These are phyloP conservation scores for Chaenogobius annularis DNA, from an alignment of 2,113 vertebrate species.

Conservation along the genomic window DNA sequence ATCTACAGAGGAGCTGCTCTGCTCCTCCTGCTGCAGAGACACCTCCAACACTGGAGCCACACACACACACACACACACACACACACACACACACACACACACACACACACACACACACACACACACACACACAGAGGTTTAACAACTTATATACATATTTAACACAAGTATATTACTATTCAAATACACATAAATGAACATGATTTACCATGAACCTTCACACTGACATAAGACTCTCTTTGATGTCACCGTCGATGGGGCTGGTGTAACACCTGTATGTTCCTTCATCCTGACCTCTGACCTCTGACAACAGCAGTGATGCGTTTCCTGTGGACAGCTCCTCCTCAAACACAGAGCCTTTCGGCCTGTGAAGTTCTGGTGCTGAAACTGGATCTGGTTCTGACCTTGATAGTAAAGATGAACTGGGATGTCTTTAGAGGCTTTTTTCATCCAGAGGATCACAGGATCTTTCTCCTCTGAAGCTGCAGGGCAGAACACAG, in stretches of 20 bases:
- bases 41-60: background rate
- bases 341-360: background rate
- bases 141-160: too few relatives aligned
- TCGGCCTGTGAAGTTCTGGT: background rate
- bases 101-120: too few relatives aligned
- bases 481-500: background rate
- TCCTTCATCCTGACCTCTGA: background rate
- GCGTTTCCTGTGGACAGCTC: background rate
- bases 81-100: rapidly evolving
- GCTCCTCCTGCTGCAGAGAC: background rate
- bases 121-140: too few relatives aligned
- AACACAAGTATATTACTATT: too few relatives aligned
- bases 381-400: background rate
- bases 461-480: background rate
- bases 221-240: background rate
- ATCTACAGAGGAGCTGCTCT: background rate
- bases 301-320: background rate
- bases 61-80: background rate
- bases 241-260: background rate
- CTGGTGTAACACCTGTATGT: background rate
- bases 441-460: background rate
- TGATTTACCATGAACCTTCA: background rate
- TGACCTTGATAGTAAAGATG: background rate
- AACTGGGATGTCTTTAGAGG: background rate
- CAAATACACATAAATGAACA: too few relatives aligned